Conservation (phyloP, 2,888 invertebrate genomes). For the Dynastes grantii region DNA sequence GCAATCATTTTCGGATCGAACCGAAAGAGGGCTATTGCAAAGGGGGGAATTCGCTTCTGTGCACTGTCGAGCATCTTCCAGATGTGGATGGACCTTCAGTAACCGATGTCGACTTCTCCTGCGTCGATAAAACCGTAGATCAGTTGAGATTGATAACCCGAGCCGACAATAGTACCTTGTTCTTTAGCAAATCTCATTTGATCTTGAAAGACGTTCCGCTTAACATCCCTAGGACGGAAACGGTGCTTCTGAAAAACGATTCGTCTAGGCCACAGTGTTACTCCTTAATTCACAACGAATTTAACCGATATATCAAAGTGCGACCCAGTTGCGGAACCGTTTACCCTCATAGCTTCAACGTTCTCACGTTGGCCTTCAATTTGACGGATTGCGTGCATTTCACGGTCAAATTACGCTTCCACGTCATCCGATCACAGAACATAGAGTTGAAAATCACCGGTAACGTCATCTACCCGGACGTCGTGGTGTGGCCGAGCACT, state of each 20-base stretch:
- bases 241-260: conserved; percentile 58
- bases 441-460: conserved; percentile 41
- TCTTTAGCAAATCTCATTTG: conserved; percentile 56
- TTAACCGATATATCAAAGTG: background rate
- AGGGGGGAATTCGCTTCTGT: conserved; percentile 71
- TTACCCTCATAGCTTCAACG: background rate
- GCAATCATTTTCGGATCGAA: conserved; percentile 71
- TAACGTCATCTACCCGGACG: conserved; percentile 47
- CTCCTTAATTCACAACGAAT: background rate
- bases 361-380: background rate
- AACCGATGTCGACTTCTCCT: conserved; percentile 63
- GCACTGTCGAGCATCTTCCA: conserved; percentile 68
- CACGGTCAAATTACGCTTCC: background rate
- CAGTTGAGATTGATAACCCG: conserved; percentile 44
- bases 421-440: background rate
- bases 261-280: conserved; percentile 10
- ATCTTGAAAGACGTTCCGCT: conserved; percentile 66
- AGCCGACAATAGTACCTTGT: conserved; percentile 18
- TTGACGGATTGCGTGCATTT: conserved; percentile 25
- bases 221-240: conserved; percentile 61
- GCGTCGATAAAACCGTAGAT: conserved; percentile 64
- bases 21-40: conserved; percentile 73
- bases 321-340: conserved; percentile 17
- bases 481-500: conserved; percentile 48
- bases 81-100: conserved; percentile 57